Conservation (phyloP, 2,888 invertebrate genomes). For the Oscheius myriophilus region DNA sequence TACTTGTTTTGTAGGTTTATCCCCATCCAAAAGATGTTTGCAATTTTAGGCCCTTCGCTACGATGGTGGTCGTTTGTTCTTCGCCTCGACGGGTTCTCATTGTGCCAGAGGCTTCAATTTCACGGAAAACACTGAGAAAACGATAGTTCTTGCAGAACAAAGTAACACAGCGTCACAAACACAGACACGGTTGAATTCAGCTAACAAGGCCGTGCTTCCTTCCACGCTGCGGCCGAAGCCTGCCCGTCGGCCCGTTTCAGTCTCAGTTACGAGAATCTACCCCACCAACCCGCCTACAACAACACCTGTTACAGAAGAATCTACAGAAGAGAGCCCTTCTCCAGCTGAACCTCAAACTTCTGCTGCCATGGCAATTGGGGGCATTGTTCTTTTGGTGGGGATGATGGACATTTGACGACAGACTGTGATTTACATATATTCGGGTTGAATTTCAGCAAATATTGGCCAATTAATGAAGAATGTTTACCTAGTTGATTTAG, state of each 20-base stretch:
- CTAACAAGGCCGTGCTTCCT: too few species aligned
- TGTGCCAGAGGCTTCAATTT: constrained; percentile 59
- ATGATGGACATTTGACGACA: background rate
- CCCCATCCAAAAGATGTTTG: background rate
- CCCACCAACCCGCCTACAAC: background rate
- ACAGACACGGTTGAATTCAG: background rate
- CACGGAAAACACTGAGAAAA: constrained; percentile 44
- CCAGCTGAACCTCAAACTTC: constrained; percentile 4
- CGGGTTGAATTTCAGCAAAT: background rate
- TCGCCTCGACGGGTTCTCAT: constrained; percentile 53
- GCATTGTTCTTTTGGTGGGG: background rate
- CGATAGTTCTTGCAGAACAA: constrained; percentile 44
- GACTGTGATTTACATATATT: background rate
- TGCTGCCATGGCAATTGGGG: background rate
- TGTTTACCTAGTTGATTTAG: too few species aligned
- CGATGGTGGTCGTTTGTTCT: constrained; percentile 42
- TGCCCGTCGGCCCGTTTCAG: constrained; percentile 7
- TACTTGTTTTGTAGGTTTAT: constrained; percentile 51
- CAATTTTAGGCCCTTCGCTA: constrained; percentile 37
- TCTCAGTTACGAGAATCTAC: background rate
- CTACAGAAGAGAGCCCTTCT: background rate
- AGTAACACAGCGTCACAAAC: background rate
- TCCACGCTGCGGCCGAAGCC: constrained; percentile 5
- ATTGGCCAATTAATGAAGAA: too few species aligned
- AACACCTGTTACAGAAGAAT: background rate